phyloP scores from a whole-genome alignment of 2,113 vertebrate genomes.

The Charina bottae region DNA sequence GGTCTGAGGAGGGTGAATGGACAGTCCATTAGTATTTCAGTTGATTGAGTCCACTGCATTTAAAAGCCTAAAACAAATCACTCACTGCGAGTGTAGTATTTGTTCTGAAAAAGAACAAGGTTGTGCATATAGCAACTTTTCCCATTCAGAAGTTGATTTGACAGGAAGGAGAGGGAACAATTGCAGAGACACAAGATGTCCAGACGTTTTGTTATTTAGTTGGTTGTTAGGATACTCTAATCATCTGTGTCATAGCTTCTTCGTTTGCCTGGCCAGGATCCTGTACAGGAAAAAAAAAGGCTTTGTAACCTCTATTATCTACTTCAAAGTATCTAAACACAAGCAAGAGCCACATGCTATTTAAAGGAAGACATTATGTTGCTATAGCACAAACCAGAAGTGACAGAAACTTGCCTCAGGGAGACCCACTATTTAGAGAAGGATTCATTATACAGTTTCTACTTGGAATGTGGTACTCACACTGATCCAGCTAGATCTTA shows the following conservation, averaged over 20 bases:
- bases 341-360: neutral
- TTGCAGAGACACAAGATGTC: constrained; percentile 53
- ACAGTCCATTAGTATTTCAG: constrained; percentile 45
- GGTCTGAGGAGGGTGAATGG: constrained; percentile 41
- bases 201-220: constrained; percentile 39
- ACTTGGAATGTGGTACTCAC: neutral
- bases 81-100: constrained; percentile 58
- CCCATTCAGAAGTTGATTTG: constrained; percentile 59
- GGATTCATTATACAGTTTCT: neutral
- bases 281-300: constrained; percentile 64
- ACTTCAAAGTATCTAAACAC: neutral
- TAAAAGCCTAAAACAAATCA: constrained; percentile 64
- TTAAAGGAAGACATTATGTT: neutral
- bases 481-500: neutral
- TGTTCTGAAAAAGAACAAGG: constrained; percentile 68
- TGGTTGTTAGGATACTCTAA: constrained; percentile 87
- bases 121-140: constrained; percentile 52
- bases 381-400: neutral
- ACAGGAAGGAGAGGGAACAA: constrained; percentile 57
- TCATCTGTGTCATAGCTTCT: constrained; percentile 93
- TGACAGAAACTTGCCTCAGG: neutral
- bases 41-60: constrained; percentile 51
- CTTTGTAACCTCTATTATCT: neutral
- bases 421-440: neutral
- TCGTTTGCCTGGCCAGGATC: constrained; percentile 85